Base-by-base conservation (phyloP, 2,797 vertebrate genomes). In the Poecile montanus region DNA sequence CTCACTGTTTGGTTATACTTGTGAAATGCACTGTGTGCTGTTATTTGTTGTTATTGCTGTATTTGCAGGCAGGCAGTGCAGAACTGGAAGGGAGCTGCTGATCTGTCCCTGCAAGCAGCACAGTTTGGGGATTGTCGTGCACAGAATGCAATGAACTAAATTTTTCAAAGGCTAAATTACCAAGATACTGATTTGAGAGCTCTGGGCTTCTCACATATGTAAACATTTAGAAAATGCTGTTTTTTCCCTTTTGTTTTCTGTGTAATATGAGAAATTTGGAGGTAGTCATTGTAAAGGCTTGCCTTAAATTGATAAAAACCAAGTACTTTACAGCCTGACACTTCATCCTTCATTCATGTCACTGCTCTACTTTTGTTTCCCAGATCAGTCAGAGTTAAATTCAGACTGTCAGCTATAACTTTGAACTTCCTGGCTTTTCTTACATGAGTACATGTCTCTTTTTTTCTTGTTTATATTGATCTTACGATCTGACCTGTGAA, bases 361-460 rank as follows among this genome's bases (percentile, higher is more conserved):
- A 68, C 78, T 66, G 23, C 68, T 88, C 47, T 23, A 6, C 60
- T 95, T 85, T 66, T 63, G 27, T 68, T 95, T 92, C 84, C 75
- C 61, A 74, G 80, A 94, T 92, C 85, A 82, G 75, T 88, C 75
- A 90, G 83, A 94, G 86, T 92, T 91, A 87, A 91, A 77, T 80
- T 70, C 65, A 72, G 85, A 63, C 89, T 91, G 79, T 84, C 78
- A 93, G 79, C 45, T 81, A 4, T 81, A 92, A 80, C 85, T 95
- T 74, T 89, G 81, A 91, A 89, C 68, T 92, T 92, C 57, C 54
- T 90, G 85, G 40, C 54, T 89, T 88, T 92, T 89, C 85, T 89
- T 95, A 93, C 68, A 88, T 5, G 54, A 62, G 13, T 57, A 85
- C 65, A 26, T 30, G 86, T 70, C 71, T 67, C 34, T 65, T 51